phyloP scores from a whole-genome alignment of 2,888 invertebrate genomes.

The Pammene aurita region DNA sequence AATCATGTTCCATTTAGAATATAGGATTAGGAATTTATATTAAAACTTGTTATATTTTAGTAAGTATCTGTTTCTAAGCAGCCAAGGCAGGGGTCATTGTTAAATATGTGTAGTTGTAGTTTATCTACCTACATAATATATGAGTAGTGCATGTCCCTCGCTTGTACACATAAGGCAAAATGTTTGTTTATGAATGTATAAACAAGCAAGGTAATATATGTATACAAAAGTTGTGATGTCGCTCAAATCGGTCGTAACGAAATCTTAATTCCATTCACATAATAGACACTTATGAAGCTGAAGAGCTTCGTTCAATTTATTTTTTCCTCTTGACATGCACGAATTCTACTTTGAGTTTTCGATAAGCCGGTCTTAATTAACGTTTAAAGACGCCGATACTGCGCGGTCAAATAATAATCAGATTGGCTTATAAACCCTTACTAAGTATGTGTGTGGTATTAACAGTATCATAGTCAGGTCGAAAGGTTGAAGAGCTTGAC shows the following conservation, averaged over 20 bases:
- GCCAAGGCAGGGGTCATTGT: neutral
- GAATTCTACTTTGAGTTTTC: neutral
- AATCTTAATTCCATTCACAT: no score
- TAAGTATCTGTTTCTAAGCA: neutral
- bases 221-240: no score
- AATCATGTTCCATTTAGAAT: neutral
- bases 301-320: no score
- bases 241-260: no score
- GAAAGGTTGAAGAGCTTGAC: constrained; percentile 26
- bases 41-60: neutral
- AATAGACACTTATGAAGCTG: no score
- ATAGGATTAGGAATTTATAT: neutral
- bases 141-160: no score
- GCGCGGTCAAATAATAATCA: neutral
- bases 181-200: no score
- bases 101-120: no score
- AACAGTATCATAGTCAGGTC: constrained; percentile 13
- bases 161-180: no score
- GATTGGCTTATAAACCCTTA: neutral
- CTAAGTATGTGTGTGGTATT: neutral
- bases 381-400: neutral
- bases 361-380: neutral
- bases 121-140: no score
- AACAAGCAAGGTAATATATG: no score
- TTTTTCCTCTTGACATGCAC: neutral